Percentiles rank a stretch among this genome's conserved stretches.
Conservation (phyloP, 2,797 vertebrate species). For the Borostomias antarcticus region DNA sequence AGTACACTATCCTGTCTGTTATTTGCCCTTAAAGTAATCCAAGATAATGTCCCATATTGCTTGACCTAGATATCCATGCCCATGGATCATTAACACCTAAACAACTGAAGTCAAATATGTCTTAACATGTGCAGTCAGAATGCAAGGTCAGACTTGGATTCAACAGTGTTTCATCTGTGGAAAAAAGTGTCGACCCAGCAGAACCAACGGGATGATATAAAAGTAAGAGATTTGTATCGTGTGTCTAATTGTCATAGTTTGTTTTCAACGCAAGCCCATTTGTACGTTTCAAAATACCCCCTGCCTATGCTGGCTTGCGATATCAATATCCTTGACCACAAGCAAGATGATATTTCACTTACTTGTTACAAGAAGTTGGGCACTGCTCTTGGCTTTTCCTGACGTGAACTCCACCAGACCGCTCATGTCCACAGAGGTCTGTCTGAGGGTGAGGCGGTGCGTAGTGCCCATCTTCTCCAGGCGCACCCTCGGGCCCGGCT, state of each 20-base stretch:
- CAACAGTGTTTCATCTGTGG: background rate
- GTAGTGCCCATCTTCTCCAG: slow-evolving; percentile 75
- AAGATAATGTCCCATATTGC: slow-evolving; percentile 9
- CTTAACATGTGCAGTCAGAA: slow-evolving; percentile 11
- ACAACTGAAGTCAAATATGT: slow-evolving; percentile 10
- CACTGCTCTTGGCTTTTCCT: slow-evolving; percentile 73
- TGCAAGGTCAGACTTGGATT: background rate
- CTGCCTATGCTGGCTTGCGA: too few species aligned
- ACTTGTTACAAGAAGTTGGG: slow-evolving; percentile 72
- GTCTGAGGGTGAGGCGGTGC: slow-evolving; percentile 73
- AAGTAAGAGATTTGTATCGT: too few species aligned
- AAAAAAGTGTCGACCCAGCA: too few species aligned
- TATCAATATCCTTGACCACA: too few species aligned
- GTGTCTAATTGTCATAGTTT: too few species aligned
- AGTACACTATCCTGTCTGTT: slow-evolving; percentile 37
- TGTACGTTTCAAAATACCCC: too few species aligned
- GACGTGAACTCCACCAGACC: slow-evolving; percentile 75
- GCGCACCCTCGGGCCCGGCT: slow-evolving; percentile 55
- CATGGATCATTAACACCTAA: slow-evolving; percentile 52
- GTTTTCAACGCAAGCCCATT: too few species aligned
- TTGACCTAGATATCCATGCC: slow-evolving; percentile 52
- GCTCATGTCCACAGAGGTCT: slow-evolving; percentile 67
- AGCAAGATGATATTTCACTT: slow-evolving; percentile 28
- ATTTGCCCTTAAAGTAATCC: slow-evolving; percentile 16
- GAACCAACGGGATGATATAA: too few species aligned